Evolutionary conservation across 2,113 vertebrate species (phyloP).

Genomic region (Morone chrysops): DNA sequence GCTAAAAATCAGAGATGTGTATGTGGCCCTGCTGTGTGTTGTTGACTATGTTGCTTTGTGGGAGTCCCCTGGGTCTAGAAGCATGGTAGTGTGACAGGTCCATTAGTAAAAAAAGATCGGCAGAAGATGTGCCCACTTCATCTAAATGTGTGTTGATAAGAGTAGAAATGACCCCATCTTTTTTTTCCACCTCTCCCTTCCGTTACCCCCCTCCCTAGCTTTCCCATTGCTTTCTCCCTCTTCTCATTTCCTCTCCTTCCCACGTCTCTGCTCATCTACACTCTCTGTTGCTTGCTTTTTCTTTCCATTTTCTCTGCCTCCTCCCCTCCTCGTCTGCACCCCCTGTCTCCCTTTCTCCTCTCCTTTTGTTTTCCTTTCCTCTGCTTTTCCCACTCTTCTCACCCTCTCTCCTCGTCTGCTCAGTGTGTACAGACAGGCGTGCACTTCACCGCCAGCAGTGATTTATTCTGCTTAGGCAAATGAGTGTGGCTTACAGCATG

Average conservation of each 20-base stretch:
- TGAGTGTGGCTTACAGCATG: constrained; percentile 75
- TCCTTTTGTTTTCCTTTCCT: constrained; percentile 53
- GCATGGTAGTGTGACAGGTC: constrained; percentile 17
- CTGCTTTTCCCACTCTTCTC: constrained; percentile 15
- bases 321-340: constrained; percentile 17
- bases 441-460: constrained; percentile 75
- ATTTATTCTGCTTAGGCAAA: constrained; percentile 83
- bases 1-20: constrained; percentile 25
- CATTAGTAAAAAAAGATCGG: constrained; percentile 42
- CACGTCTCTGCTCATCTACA: constrained; percentile 22
- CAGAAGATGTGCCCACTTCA: constrained; percentile 8
- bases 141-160: constrained; percentile 36
- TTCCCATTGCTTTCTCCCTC: constrained; percentile 29
- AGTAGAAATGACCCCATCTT: constrained; percentile 15
- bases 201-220: background rate
- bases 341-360: constrained; percentile 18
- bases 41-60: constrained; percentile 19
- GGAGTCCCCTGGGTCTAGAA: constrained; percentile 18
- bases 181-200: constrained; percentile 22
- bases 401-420: constrained; percentile 44
- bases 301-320: constrained; percentile 14
- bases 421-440: constrained; percentile 64
- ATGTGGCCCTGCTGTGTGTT: constrained; percentile 33
- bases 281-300: constrained; percentile 19
- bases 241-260: constrained; percentile 53